These are phyloP conservation scores for Ahaetulla prasina DNA, from an alignment of 2,113 vertebrate genomes.

Conservation along the genomic window DNA sequence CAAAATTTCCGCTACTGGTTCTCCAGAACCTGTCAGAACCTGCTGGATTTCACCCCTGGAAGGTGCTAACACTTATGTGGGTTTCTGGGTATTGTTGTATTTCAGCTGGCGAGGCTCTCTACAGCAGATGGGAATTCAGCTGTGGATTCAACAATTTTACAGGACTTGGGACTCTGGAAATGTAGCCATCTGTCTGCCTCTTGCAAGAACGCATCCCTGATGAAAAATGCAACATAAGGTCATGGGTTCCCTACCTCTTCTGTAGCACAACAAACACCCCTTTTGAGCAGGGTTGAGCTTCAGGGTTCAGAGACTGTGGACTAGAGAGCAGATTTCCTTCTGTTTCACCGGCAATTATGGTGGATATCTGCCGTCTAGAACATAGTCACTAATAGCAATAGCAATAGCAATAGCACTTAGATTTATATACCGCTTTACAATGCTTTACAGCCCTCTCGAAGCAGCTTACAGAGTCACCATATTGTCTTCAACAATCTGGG, in stretches of 20 bases:
- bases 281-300: neutral
- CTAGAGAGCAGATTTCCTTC: neutral
- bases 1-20: no score
- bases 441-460: no score
- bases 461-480: no score
- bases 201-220: neutral
- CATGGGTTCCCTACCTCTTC: neutral
- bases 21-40: no score
- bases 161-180: neutral
- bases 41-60: no score
- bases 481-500: no score
- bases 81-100: neutral
- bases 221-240: neutral
- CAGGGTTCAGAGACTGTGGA: neutral
- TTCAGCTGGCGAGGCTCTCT: neutral
- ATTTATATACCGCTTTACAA: no score
- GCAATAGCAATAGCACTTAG: no score
- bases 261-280: neutral
- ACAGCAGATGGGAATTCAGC: neutral
- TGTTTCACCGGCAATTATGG: neutral
- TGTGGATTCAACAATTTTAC: neutral
- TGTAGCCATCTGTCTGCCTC: neutral
- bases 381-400: neutral
- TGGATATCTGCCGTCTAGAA: neutral
- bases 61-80: neutral